A percentile compares a stretch with the other conserved stretches of the same genome.
phyloP scores from a whole-genome alignment of 92 coral and sea anemone genomes.

The Phenganax stokvisi region DNA sequence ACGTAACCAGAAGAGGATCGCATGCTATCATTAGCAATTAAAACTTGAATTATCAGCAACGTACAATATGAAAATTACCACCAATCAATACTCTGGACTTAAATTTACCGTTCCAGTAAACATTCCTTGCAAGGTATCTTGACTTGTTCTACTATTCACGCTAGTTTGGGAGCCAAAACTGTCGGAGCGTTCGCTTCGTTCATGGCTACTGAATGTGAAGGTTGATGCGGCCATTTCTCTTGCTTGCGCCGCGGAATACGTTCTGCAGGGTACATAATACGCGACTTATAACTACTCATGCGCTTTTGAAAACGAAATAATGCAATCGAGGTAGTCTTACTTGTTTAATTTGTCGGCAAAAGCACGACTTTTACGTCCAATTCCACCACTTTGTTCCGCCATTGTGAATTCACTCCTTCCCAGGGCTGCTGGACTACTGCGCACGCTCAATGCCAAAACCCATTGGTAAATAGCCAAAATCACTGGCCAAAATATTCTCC shows the following conservation, averaged over 20 bases:
- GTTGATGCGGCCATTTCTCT: constrained; percentile 41
- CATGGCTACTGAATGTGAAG: not conserved
- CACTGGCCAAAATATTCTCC: too few species aligned
- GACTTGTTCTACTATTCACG: constrained; percentile 27
- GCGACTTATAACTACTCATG: not conserved
- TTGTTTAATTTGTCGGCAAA: constrained; percentile 93
- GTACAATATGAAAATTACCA: not conserved
- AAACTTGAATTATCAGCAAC: not conserved
- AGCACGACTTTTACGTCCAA: constrained; percentile 76
- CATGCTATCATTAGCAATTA: not conserved
- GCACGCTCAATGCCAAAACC: too few species aligned
- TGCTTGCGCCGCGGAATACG: constrained; percentile 39
- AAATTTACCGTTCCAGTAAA: constrained; percentile 33
- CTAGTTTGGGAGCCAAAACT: constrained; percentile 36
- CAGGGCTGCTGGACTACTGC: not conserved
- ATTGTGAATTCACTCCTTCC: constrained; percentile 52
- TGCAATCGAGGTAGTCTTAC: constrained; percentile 40
- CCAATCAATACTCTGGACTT: not conserved
- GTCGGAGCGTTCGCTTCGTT: constrained; percentile 13
- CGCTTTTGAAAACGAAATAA: not conserved
- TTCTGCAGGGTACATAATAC: constrained; percentile 1
- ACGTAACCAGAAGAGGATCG: not conserved
- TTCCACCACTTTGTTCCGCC: constrained; percentile 90
- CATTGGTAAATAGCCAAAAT: too few species aligned
- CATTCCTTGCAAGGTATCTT: constrained; percentile 34